phyloP scores from a whole-genome alignment of 2,797 vertebrate species.

The Eulemur rubriventer region DNA sequence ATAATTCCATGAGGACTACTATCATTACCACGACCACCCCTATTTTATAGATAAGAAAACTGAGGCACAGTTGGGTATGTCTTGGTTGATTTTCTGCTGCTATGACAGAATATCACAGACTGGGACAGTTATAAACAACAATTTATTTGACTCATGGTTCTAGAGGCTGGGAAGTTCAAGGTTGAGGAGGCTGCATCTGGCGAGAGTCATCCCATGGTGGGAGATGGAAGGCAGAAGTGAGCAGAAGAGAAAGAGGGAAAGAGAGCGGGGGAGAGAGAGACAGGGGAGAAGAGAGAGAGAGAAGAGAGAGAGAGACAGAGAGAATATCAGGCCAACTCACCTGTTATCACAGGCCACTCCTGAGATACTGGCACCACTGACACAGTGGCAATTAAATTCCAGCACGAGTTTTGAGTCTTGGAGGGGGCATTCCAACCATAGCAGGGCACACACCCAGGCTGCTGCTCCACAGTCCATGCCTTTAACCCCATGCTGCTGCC shows the following conservation, averaged over 20 bases:
- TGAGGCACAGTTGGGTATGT: not conserved
- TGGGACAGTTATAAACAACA: not conserved
- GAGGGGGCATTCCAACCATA: too few species aligned
- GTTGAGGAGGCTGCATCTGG: not conserved
- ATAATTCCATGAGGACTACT: too few species aligned
- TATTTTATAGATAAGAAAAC: not conserved
- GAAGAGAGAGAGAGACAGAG: too few species aligned
- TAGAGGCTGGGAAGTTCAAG: not conserved
- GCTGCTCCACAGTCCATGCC: not conserved
- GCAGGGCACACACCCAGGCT: too few species aligned
- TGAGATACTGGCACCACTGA: too few species aligned
- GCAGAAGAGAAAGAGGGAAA: too few species aligned
- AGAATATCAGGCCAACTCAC: too few species aligned
- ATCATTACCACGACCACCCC: not conserved
- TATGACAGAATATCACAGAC: not conserved
- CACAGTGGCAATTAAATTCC: too few species aligned
- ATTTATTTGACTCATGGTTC: not conserved
- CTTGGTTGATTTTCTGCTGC: not conserved
- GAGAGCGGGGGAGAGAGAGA: too few species aligned
- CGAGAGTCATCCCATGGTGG: not conserved
- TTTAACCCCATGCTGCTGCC: not conserved
- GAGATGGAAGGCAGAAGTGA: not conserved
- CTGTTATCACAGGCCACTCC: too few species aligned
- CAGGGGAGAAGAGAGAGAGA: too few species aligned
- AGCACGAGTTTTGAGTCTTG: too few species aligned